Evolutionary conservation across 2,888 invertebrate genomes (phyloP).

Genomic region (Myopa tessellatipennis): DNA sequence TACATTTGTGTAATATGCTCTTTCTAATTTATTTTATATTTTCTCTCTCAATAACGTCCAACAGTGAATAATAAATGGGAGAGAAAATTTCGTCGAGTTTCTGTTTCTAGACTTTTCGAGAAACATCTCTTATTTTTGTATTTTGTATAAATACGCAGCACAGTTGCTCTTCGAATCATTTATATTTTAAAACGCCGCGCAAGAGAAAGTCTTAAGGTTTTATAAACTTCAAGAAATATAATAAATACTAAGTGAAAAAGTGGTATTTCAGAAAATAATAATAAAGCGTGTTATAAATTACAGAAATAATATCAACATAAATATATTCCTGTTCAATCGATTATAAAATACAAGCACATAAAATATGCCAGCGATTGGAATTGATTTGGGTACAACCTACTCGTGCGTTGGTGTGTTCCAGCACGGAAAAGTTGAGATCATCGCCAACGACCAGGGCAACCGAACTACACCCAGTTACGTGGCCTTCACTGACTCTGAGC

Average conservation of each 20-base stretch:
- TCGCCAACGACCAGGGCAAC: constrained; percentile 86
- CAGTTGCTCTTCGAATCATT: neutral
- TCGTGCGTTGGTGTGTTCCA: constrained; percentile 87
- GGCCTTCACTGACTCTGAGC: constrained; percentile 86
- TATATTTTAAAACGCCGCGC: constrained; percentile 3
- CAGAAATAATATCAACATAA: neutral
- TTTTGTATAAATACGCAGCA: constrained; percentile 13
- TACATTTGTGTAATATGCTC: neutral
- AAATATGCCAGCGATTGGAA: constrained; percentile 77
- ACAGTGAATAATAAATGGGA: neutral
- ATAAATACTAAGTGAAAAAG: neutral
- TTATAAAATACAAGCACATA: constrained; percentile 44
- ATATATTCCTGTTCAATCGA: neutral
- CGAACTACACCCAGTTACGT: constrained; percentile 83
- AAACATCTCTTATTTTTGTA: neutral
- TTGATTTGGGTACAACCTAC: constrained; percentile 88
- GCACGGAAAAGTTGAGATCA: constrained; percentile 85
- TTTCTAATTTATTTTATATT: neutral
- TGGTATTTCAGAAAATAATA: neutral
- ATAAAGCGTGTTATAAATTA: neutral
- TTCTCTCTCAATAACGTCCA: too few species aligned
- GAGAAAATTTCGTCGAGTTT: neutral
- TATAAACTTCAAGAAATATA: neutral
- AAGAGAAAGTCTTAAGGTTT: neutral
- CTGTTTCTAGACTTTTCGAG: neutral